Conservation (phyloP, 2,113 vertebrate genomes). For the Hucho hucho region DNA sequence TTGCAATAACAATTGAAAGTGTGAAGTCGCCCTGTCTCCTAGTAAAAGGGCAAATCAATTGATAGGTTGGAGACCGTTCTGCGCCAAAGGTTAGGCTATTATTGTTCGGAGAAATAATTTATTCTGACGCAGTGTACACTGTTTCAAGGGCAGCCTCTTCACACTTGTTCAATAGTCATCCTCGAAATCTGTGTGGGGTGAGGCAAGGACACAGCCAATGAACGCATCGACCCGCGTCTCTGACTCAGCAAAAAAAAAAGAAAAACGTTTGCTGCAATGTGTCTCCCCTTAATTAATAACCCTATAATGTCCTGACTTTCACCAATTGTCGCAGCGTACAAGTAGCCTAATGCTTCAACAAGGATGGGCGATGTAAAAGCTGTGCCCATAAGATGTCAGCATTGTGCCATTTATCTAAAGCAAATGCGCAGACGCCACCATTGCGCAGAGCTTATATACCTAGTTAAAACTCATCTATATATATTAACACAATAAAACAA, state of each 20-base stretch:
- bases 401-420: not conserved
- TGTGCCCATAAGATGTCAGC: constrained; percentile 12
- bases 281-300: constrained; percentile 37
- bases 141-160: constrained; percentile 58
- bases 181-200: constrained; percentile 45
- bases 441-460: constrained; percentile 20
- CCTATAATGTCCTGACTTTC: constrained; percentile 10
- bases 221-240: constrained; percentile 62
- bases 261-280: constrained; percentile 47
- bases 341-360: not conserved
- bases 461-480: not conserved
- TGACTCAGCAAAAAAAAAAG: constrained; percentile 66
- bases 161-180: constrained; percentile 31
- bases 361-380: not conserved
- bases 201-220: constrained; percentile 62
- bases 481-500: not conserved
- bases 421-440: not conserved
- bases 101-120: constrained; percentile 20
- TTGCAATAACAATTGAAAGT: too few relatives aligned
- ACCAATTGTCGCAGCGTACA: constrained; percentile 22
- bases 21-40: too few relatives aligned
- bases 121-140: constrained; percentile 53
- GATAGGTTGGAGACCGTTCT: not conserved
- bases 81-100: not conserved
- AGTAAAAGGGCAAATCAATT: not conserved